Evolutionary conservation across 2,888 invertebrate genomes (phyloP).

Genomic region (Athalia circularis): DNA sequence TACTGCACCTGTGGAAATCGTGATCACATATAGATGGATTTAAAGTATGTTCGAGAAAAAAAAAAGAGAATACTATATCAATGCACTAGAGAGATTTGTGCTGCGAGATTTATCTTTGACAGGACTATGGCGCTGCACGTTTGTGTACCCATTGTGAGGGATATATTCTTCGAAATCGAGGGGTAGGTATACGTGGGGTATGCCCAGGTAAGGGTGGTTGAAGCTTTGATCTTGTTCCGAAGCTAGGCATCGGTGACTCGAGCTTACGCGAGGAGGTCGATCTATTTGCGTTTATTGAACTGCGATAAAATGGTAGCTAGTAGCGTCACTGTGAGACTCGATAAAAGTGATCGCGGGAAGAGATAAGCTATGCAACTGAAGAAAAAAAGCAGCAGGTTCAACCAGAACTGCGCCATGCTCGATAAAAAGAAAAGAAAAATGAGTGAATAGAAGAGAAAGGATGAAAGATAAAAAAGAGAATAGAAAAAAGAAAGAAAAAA

Average conservation of each 20-base stretch:
- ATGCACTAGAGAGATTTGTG: neutral
- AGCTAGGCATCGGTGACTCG: conserved; percentile 9
- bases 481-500: neutral
- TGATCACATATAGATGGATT: no score
- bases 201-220: neutral
- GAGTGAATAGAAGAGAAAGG: neutral
- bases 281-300: conserved; percentile 44
- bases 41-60: no score
- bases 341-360: conserved; percentile 25
- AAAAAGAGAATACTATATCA: no score
- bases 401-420: neutral
- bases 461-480: neutral
- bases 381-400: conserved; percentile 6
- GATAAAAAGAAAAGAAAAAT: neutral
- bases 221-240: conserved; percentile 43
- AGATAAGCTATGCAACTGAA: conserved; percentile 11
- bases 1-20: conserved; percentile 1
- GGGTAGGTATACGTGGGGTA: neutral
- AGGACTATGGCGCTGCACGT: neutral
- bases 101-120: neutral
- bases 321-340: conserved; percentile 29
- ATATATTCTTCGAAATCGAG: neutral
- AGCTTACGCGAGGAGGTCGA: conserved; percentile 23
- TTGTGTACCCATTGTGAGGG: neutral
- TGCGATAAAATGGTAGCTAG: conserved; percentile 35